Percentiles rank a stretch among this genome's conserved stretches.
These are phyloP conservation scores for Odontamblyopus rebecca DNA, from an alignment of 2,797 vertebrate genomes.

Conservation along the genomic window DNA sequence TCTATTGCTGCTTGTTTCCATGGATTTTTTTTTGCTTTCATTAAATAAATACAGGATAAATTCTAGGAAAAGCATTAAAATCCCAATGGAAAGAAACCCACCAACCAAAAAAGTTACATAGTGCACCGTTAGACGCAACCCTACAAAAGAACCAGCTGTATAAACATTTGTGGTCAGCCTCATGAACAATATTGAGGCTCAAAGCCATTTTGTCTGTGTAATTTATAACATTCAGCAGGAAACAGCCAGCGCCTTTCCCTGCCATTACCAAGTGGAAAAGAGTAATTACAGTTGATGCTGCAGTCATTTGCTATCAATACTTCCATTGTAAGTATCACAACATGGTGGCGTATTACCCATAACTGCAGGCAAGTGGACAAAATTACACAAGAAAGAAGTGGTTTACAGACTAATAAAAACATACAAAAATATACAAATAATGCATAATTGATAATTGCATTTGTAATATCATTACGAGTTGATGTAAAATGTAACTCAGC, in stretches of 20 bases:
- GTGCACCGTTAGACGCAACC: neutral
- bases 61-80: too few relatives aligned
- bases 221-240: neutral
- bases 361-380: neutral
- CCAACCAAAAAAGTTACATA: neutral
- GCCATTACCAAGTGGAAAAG: neutral
- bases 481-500: neutral
- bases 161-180: neutral
- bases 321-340: neutral
- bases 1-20: too few relatives aligned
- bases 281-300: constrained; percentile 15
- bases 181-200: too few relatives aligned
- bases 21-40: too few relatives aligned
- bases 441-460: neutral
- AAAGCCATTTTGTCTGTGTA: neutral
- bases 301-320: constrained; percentile 7
- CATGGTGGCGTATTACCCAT: neutral
- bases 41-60: too few relatives aligned
- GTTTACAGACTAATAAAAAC: neutral
- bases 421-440: neutral
- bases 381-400: neutral
- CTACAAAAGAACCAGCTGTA: neutral
- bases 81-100: too few relatives aligned
- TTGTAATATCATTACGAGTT: neutral
- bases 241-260: neutral